Base-by-base conservation (phyloP, 2,888 invertebrate genomes). In the Anodontia alba region DNA sequence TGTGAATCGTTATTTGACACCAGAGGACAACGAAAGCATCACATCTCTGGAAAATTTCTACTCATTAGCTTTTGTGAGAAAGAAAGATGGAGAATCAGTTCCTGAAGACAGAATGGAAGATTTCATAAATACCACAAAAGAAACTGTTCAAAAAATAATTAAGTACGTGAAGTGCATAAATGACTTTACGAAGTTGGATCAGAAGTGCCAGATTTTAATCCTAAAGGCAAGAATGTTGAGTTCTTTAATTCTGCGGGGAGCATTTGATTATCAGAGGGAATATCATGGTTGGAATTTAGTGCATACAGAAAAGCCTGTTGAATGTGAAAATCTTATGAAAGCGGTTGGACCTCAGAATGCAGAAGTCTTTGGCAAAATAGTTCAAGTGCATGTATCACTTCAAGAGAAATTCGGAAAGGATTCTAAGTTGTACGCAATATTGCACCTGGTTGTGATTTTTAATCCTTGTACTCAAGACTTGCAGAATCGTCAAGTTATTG, bases 361-460 rank as follows among this genome's bases (percentile, higher is more conserved):
- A 49, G 12, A 49, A 20, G 12, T 20, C 5, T 5, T 49, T 10
- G n/a, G 20, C 20, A 10, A 49, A 49, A 3, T 49, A 49, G 3
- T 15, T 49, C 12, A 20, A 20, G 10, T 49, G 3, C 10, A 20
- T 20, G 20, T 49, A 17, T 10, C n/a, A 15, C 12, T 49, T 5
- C 49, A 15, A 49, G 49, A 49, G 20, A 20, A 8, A 49, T 49
- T 49, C 20, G 49, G 49, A 49, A 10, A 49, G n/a, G 49, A 49
- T 20, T 20, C 49, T 5, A 17, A 10, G 3, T 49, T 99, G 74
- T 97, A 99, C 93, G 96, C 98, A 33, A 97, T 99, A 90, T 96
- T 99, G 94, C 97, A 97, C 92, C 98, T 98, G 88, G 98, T 99
- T 83, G 96, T 97, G 84, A 95, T 99, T 70, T 99, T 99, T 94